Evolutionary conservation across 2,797 vertebrate genomes (phyloP).

Genomic region (Trematomus bernacchii): DNA sequence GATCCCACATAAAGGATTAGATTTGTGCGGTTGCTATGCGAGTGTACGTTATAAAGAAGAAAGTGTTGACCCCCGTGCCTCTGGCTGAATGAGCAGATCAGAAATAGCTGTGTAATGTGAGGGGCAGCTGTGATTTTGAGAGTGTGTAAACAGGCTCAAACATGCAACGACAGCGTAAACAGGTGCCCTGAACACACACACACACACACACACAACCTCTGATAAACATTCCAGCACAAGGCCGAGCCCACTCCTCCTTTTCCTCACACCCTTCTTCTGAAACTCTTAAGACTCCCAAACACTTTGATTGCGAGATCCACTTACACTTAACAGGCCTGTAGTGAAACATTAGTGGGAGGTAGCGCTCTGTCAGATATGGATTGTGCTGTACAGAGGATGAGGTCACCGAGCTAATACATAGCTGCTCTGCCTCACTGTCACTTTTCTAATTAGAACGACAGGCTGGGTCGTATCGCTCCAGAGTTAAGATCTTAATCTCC

Average conservation of each 20-base stretch:
- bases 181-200: conserved; percentile 58
- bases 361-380: conserved; percentile 59
- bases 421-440: conserved; percentile 76
- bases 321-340: conserved; percentile 41
- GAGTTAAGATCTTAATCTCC: conserved; percentile 75
- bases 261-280: conserved; percentile 58
- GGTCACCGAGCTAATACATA: conserved; percentile 69
- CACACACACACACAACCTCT: conserved; percentile 44
- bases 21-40: conserved; percentile 16
- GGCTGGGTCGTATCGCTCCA: conserved; percentile 52
- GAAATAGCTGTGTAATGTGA: conserved; percentile 67
- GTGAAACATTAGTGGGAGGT: conserved; percentile 53
- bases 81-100: conserved; percentile 48
- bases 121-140: conserved; percentile 53
- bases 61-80: conserved; percentile 39
- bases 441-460: conserved; percentile 75
- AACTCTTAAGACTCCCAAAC: conserved; percentile 53
- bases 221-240: conserved; percentile 66
- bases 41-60: conserved; percentile 29
- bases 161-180: conserved; percentile 65
- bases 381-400: conserved; percentile 69
- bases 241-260: conserved; percentile 57
- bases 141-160: conserved; percentile 51
- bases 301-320: conserved; percentile 64
- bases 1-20: conserved; percentile 16